These are phyloP conservation scores for Gonioctena quinquepunctata DNA, from an alignment of 1,140 invertebrate genomes.

Conservation along the genomic window DNA sequence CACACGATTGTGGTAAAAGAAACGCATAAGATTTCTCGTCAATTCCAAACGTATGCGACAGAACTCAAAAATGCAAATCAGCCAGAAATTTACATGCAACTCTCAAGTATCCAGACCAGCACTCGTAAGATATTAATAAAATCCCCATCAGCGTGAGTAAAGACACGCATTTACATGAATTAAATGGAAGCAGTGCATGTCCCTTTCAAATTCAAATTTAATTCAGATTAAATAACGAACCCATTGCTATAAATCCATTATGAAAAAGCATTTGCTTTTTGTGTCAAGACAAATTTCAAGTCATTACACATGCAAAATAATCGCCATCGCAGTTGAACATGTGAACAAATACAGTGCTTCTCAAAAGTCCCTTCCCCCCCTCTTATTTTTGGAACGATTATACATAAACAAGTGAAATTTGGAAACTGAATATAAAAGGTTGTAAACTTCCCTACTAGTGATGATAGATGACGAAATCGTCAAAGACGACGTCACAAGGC, in stretches of 20 bases:
- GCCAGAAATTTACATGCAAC: not conserved
- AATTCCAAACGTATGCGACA: no score
- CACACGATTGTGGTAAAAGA: no score
- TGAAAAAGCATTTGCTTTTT: conserved; percentile 9
- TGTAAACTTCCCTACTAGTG: no score
- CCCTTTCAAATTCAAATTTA: conserved; percentile 1
- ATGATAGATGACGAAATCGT: no score
- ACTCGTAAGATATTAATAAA: conserved; percentile 3
- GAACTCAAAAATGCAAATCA: not conserved
- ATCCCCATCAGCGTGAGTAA: not conserved
- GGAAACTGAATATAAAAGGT: no score
- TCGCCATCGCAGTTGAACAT: not conserved
- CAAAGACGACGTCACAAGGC: no score
- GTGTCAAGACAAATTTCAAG: conserved; percentile 5
- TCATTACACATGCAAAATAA: conserved; percentile 12
- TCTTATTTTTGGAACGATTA: no score
- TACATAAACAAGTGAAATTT: no score
- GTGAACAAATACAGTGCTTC: no score
- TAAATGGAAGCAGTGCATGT: not conserved
- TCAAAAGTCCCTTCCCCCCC: no score
- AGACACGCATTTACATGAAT: conserved; percentile 3
- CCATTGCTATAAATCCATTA: not conserved
- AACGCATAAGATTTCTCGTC: no score
- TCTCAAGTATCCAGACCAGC: not conserved
- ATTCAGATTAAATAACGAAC: conserved; percentile 6